These are phyloP conservation scores for Baryphthengus martii DNA, from an alignment of 2,113 vertebrate genomes.

Conservation along the genomic window DNA sequence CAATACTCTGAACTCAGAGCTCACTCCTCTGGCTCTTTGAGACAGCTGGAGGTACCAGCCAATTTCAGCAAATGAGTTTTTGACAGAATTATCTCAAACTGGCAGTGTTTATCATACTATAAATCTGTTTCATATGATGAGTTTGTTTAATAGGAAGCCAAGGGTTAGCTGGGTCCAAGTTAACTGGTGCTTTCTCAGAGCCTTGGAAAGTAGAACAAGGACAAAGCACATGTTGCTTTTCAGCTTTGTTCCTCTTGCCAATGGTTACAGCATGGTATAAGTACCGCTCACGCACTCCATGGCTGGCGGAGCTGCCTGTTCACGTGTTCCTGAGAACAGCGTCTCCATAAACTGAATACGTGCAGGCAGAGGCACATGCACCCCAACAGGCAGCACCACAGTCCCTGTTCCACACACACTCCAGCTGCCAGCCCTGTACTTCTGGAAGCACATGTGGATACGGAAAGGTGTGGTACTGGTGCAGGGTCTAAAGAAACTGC, in stretches of 20 bases:
- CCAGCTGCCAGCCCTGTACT: not conserved
- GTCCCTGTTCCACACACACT: not conserved
- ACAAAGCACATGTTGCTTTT: not conserved
- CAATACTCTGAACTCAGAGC: accelerated
- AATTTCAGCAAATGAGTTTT: not conserved
- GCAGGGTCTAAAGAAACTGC: not conserved
- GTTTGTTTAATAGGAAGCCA: not conserved
- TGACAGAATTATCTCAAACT: not conserved
- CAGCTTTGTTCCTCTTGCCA: not conserved
- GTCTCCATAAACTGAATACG: not conserved
- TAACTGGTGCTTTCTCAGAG: not conserved
- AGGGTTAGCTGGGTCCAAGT: not conserved
- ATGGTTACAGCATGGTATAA: not conserved
- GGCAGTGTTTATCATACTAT: not conserved
- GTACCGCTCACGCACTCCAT: accelerated
- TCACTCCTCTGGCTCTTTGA: not conserved
- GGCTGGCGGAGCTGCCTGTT: not conserved
- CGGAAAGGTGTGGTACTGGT: not conserved
- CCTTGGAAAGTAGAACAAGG: not conserved
- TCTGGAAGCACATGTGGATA: accelerated
- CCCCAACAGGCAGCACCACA: accelerated
- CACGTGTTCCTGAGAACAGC: not conserved
- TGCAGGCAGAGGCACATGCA: not conserved
- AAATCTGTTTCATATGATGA: not conserved
- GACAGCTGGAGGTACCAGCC: not conserved